phyloP scores from a whole-genome alignment of 2,888 invertebrate genomes.

The Osmoderma eremita region DNA sequence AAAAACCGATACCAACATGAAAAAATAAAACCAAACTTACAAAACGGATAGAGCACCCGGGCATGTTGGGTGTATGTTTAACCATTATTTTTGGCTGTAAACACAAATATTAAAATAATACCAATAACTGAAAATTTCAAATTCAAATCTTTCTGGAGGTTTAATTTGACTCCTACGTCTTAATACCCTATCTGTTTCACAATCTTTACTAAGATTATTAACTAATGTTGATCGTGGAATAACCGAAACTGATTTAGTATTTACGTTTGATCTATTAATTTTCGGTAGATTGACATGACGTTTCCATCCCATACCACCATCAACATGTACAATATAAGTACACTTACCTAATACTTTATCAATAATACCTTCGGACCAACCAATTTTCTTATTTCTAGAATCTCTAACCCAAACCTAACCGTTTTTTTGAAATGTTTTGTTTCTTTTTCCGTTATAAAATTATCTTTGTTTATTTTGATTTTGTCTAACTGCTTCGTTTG shows the following conservation, averaged over 20 bases:
- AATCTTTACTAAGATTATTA: not conserved
- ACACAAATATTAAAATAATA: too few relatives aligned
- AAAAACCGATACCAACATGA: too few relatives aligned
- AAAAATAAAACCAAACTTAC: too few relatives aligned
- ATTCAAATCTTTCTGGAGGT: too few relatives aligned
- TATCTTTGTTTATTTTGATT: not conserved
- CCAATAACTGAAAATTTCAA: too few relatives aligned
- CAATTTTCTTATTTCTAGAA: slow-evolving; percentile 4
- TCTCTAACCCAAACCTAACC: not conserved
- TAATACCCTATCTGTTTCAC: not conserved
- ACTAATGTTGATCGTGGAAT: slow-evolving; percentile 14
- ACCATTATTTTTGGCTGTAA: too few relatives aligned
- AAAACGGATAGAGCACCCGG: too few relatives aligned
- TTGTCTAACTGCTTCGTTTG: not conserved
- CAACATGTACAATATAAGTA: slow-evolving; percentile 2
- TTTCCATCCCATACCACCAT: slow-evolving; percentile 10
- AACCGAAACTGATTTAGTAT: not conserved
- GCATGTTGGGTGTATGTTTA: too few relatives aligned
- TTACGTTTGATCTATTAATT: not conserved
- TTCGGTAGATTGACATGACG: not conserved
- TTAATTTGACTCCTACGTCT: not conserved
- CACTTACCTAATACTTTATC: slow-evolving; percentile 4
- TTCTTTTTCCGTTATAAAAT: slow-evolving; percentile 6
- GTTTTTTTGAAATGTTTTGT: not conserved
- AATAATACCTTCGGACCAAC: slow-evolving; percentile 2